Evolutionary conservation across 2,888 invertebrate species (phyloP), one percentile per base, ranked within the genome.

Genomic region (Maniola hyperantus): DNA sequence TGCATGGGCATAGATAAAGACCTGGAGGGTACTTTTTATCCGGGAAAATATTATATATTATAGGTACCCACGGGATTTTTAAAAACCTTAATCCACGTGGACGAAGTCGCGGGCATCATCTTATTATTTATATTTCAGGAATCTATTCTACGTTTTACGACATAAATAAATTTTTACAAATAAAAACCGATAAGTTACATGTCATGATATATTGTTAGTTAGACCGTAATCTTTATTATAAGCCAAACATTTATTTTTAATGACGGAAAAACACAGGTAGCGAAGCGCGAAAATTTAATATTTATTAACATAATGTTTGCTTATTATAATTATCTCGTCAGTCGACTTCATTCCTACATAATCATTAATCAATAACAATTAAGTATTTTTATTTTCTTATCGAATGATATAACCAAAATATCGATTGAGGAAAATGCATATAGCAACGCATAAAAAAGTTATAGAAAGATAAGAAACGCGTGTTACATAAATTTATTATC

Each of bases 241-340:
- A 26, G 26, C 4, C 58, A 46, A 46, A 46, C n/a, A 46, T 46
- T 15, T 15, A 46, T 46, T 46, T 46, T 46, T 46, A 53, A 62
- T 13, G 53, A 63, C 36, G 69, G 66, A 61, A 69, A 66, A 66
- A 64, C 59, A 69, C 66, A 63, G 65, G 55, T 44, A 48, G 60
- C 68, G 48, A 62, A 58, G 65, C 51, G 39, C 33, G 53, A 65
- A 62, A 65, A 61, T 60, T 66, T 66, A 68, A 46, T 58, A 54
- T 65, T 57, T 42, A 54, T 44, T 46, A 33, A 15, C 46, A 42
- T 42, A 44, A 42, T 58, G 8, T 58, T 58, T 59, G 48, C 48
- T 10, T 34, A 44, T 10, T 34, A 44, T 13, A 55, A 36, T 64
- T 57, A 68, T 68, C 62, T 58, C 44, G 61, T 68, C n/a, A n/a